Conservation (phyloP, 1,140 invertebrate genomes). For the Papilio xuthus region DNA sequence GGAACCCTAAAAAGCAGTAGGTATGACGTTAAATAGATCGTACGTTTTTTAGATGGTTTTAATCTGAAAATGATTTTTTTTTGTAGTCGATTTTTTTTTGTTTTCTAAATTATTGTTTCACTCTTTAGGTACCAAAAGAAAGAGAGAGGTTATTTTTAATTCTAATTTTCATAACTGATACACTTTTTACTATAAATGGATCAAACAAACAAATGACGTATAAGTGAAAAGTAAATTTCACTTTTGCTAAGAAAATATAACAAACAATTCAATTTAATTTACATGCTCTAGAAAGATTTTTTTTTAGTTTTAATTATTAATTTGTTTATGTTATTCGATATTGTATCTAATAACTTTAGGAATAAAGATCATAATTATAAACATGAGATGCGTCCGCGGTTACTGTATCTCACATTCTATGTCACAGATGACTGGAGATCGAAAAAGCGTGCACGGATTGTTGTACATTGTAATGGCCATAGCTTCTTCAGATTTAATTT, state of each 20-base stretch:
- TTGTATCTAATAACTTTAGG: not conserved
- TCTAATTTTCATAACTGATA: not conserved
- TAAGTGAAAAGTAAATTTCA: not conserved
- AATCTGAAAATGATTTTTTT: no score
- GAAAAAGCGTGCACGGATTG: constrained; percentile 36
- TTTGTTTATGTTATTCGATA: not conserved
- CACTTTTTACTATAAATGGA: not conserved
- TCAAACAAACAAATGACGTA: not conserved
- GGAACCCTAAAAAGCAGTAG: no score
- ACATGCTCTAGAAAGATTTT: not conserved
- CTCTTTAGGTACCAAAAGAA: not conserved
- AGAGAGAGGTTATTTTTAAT: not conserved
- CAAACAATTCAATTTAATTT: not conserved
- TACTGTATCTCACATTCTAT: constrained; percentile 23
- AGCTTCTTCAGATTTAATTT: not conserved
- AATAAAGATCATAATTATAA: not conserved
- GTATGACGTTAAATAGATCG: no score
- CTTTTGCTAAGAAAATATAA: not conserved
- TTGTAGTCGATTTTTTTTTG: not conserved
- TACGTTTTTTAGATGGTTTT: no score
- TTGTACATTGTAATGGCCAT: not conserved
- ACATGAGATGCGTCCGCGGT: not conserved
- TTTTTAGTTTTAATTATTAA: not conserved
- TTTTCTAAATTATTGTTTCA: not conserved
- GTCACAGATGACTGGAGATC: constrained; percentile 40